A percentile compares a stretch with the other conserved stretches of the same genome.
phyloP scores from a whole-genome alignment of 2,888 invertebrate genomes.

The Polydrusus tereticollis region DNA sequence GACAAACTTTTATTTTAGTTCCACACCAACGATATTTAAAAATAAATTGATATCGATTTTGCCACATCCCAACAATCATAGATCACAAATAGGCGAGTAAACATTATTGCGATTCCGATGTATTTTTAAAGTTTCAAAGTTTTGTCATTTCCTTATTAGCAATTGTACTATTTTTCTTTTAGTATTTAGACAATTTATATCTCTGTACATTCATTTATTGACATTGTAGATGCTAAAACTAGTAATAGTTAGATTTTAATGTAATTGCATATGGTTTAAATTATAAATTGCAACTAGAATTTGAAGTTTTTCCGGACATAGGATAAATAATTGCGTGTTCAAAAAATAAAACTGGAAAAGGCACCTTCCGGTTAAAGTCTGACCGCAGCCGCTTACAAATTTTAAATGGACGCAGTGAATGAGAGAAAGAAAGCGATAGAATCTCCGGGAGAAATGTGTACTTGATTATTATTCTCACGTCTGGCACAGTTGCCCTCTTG shows the following conservation, averaged over 20 bases:
- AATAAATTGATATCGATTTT: too few relatives aligned
- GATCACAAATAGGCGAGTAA: too few relatives aligned
- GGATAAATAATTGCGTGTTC: conserved; percentile 16
- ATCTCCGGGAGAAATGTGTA: conserved; percentile 12
- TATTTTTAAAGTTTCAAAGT: too few relatives aligned
- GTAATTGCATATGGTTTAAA: background rate
- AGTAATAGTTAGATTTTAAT: background rate
- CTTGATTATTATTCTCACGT: conserved; percentile 28
- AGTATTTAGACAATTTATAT: background rate
- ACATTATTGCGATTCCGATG: too few relatives aligned
- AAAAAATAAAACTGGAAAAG: conserved; percentile 11
- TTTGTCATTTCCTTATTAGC: too few relatives aligned
- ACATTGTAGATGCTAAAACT: too few relatives aligned
- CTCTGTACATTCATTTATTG: too few relatives aligned
- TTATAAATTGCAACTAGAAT: conserved; percentile 15
- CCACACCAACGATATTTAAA: too few relatives aligned
- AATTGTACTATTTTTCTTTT: background rate
- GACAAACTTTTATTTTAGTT: too few relatives aligned
- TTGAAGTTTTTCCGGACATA: conserved; percentile 12
- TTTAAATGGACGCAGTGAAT: background rate
- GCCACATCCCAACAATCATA: too few relatives aligned
- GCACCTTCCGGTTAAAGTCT: conserved; percentile 7
- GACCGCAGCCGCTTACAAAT: conserved; percentile 2
- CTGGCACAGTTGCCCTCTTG: conserved; percentile 1
- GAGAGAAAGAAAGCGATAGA: conserved; percentile 8